Conservation (phyloP, 2,113 vertebrate genomes). For the Abramis brama region DNA sequence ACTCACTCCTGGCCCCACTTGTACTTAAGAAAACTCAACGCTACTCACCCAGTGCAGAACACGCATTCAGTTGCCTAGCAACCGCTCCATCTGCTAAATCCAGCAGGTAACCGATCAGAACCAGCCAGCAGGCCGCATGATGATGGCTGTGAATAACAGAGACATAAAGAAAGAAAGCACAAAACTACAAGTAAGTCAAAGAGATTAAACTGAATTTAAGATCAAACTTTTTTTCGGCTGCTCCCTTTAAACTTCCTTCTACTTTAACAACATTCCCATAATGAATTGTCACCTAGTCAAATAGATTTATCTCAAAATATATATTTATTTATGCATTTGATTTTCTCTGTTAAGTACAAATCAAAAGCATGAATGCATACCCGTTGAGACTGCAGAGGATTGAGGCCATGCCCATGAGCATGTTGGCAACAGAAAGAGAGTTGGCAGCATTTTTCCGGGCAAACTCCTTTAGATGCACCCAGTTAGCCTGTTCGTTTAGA, state of each 20-base stretch:
- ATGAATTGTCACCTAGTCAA: neutral
- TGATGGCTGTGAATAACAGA: constrained; percentile 74
- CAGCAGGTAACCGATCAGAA: constrained; percentile 88
- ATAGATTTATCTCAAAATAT: neutral
- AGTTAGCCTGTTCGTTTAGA: constrained; percentile 65
- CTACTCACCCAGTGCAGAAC: constrained; percentile 85
- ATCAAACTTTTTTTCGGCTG: neutral
- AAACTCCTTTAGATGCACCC: constrained; percentile 78
- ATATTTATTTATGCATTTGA: neutral
- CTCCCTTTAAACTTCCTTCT: neutral
- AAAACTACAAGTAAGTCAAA: neutral
- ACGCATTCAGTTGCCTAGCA: constrained; percentile 83
- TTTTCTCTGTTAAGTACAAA: neutral
- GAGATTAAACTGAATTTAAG: neutral
- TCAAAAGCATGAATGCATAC: constrained; percentile 68
- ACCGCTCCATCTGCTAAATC: constrained; percentile 87
- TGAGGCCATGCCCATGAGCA: constrained; percentile 87
- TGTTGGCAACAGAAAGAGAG: constrained; percentile 85
- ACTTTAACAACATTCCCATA: neutral
- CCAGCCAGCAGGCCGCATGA: constrained; percentile 87
- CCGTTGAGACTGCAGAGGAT: constrained; percentile 87
- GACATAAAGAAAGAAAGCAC: neutral
- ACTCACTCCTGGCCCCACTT: neutral
- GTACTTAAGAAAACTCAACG: constrained; percentile 45
- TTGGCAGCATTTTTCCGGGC: constrained; percentile 85